Evolutionary conservation across 2,113 vertebrate species (phyloP).

Genomic region (Mugil cephalus): DNA sequence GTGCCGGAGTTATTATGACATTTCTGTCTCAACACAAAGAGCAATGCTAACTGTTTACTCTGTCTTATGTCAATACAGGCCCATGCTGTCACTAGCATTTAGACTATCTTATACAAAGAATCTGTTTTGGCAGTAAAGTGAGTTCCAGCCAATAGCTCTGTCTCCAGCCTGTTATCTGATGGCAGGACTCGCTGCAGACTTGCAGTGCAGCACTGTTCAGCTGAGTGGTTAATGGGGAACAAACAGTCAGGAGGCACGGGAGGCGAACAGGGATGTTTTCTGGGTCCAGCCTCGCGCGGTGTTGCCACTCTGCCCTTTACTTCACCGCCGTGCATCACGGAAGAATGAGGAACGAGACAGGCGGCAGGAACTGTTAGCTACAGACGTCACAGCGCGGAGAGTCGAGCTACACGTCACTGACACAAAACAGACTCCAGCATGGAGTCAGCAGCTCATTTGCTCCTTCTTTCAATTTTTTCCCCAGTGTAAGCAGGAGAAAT

Average conservation of each 20-base stretch:
- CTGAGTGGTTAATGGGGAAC: slow-evolving; percentile 57
- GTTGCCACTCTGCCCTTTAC: slow-evolving; percentile 39
- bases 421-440: slow-evolving; percentile 45
- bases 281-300: slow-evolving; percentile 26
- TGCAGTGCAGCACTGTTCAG: slow-evolving; percentile 14
- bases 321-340: slow-evolving; percentile 42
- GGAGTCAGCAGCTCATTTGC: slow-evolving; percentile 35
- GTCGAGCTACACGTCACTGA: slow-evolving; percentile 32
- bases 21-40: slow-evolving; percentile 40
- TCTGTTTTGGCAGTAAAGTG: slow-evolving; percentile 38
- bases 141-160: slow-evolving; percentile 27
- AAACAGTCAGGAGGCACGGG: slow-evolving; percentile 43
- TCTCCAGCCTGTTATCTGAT: slow-evolving; percentile 59
- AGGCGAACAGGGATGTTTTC: background rate
- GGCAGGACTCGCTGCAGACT: slow-evolving; percentile 4
- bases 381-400: slow-evolving; percentile 37
- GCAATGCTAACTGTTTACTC: slow-evolving; percentile 53
- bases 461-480: slow-evolving; percentile 11
- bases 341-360: slow-evolving; percentile 22
- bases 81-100: slow-evolving; percentile 42
- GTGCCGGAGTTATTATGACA: slow-evolving; percentile 40
- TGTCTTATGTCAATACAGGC: slow-evolving; percentile 56
- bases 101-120: slow-evolving; percentile 42
- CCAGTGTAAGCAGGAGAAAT: slow-evolving; percentile 9
- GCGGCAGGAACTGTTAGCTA: slow-evolving; percentile 22